Percentiles rank a stretch among this genome's conserved stretches.
phyloP scores from a whole-genome alignment of 2,113 vertebrate species.

The Salminus brasiliensis region DNA sequence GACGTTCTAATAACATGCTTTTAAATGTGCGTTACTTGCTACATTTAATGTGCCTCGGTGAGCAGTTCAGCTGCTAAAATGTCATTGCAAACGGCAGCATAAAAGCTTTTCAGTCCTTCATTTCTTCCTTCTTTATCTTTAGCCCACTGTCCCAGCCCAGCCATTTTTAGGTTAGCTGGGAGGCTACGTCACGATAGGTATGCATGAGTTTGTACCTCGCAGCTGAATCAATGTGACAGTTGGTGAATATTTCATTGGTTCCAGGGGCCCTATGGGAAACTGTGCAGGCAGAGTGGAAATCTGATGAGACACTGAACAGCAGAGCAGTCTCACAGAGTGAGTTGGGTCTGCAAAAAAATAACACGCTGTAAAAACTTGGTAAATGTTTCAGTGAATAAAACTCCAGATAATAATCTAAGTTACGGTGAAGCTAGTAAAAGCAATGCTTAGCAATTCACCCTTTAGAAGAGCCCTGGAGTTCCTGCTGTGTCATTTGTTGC shows the following conservation, averaged over 20 bases:
- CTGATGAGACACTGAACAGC: conserved; percentile 53
- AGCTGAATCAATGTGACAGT: conserved; percentile 70
- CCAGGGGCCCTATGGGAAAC: conserved; percentile 27
- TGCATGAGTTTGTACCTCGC: conserved; percentile 59
- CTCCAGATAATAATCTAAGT: background rate
- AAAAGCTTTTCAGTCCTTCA: background rate
- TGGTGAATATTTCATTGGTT: conserved; percentile 75
- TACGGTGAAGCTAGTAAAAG: background rate
- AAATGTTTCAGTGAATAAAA: background rate
- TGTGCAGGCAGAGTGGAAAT: conserved; percentile 46
- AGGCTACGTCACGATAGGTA: conserved; percentile 50
- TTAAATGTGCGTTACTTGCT: background rate
- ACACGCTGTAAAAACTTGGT: background rate
- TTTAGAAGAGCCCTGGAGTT: no score
- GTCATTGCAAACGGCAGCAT: background rate
- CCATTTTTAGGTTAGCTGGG: conserved; percentile 42
- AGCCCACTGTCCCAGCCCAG: conserved; percentile 35
- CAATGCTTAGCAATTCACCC: background rate
- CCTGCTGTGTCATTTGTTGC: conserved; percentile 15
- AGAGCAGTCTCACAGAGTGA: conserved; percentile 24
- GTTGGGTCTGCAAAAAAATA: conserved; percentile 3
- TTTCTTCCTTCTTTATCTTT: background rate
- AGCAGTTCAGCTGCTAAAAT: background rate
- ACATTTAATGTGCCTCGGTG: background rate
- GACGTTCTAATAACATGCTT: background rate